A percentile compares a stretch with the other conserved stretches of the same genome.
phyloP scores from a whole-genome alignment of 2,113 vertebrate species.

The Setophaga kirtlandii region DNA sequence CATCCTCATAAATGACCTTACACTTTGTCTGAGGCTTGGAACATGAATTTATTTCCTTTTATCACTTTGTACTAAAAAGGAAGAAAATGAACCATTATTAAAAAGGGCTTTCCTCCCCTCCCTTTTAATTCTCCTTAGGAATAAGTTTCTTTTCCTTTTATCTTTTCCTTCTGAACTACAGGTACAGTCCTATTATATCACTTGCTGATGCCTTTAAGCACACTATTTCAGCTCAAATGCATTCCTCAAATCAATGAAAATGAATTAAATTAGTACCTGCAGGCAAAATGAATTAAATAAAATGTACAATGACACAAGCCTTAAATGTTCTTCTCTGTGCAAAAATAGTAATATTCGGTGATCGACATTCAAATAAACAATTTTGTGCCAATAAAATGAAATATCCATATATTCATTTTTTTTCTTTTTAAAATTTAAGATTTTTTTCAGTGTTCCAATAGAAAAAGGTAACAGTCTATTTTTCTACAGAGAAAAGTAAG shows the following conservation, averaged over 20 bases:
- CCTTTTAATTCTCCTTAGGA: constrained; percentile 46
- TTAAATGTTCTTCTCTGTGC: not conserved
- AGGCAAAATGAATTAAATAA: constrained; percentile 62
- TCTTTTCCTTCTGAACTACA: constrained; percentile 42
- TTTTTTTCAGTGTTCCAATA: not conserved
- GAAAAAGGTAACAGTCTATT: not conserved
- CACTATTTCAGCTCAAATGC: constrained; percentile 55
- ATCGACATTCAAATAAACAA: not conserved
- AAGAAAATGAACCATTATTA: constrained; percentile 66
- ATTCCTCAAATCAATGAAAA: constrained; percentile 55
- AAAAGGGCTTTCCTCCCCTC: constrained; percentile 3
- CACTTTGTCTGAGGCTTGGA: constrained; percentile 38
- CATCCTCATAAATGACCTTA: constrained; percentile 57
- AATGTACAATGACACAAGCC: constrained; percentile 34
- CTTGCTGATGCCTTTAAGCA: constrained; percentile 54
- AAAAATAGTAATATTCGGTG: not conserved
- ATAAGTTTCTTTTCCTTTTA: constrained; percentile 53
- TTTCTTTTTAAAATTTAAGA: not conserved
- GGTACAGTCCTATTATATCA: constrained; percentile 36
- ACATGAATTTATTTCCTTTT: constrained; percentile 73
- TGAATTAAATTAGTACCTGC: constrained; percentile 61
- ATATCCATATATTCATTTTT: not conserved
- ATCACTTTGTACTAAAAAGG: constrained; percentile 61
- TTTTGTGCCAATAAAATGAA: not conserved
- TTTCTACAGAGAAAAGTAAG: not conserved